Percentiles rank a stretch among this genome's conserved stretches.
Conservation (phyloP, 2,888 invertebrate species). For the Toxonevra muliebris region DNA sequence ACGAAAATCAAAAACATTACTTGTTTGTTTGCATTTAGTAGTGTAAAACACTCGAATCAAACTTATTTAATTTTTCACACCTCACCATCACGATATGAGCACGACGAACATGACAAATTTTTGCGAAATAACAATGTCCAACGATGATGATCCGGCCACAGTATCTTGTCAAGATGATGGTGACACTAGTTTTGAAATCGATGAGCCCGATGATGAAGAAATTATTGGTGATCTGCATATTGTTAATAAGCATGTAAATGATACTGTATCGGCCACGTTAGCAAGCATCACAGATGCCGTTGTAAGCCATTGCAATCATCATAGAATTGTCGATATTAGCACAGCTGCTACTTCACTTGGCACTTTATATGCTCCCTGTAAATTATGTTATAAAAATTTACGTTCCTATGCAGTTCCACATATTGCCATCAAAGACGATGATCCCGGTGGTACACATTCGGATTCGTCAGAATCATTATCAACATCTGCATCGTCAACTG, state of each 20-base stretch:
- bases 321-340: neutral
- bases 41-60: too few relatives aligned
- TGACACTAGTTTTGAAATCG: constrained; percentile 58
- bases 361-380: too few relatives aligned
- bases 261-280: neutral
- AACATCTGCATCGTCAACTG: constrained; percentile 34
- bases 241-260: neutral
- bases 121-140: constrained; percentile 12
- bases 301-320: neutral
- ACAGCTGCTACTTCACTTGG: neutral
- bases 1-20: too few relatives aligned
- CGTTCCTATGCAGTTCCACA: constrained; percentile 40
- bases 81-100: neutral
- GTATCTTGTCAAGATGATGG: constrained; percentile 41
- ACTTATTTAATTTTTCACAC: too few relatives aligned
- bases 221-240: constrained; percentile 31
- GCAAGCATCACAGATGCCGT: neutral
- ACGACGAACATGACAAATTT: constrained; percentile 2
- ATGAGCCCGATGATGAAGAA: constrained; percentile 50
- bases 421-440: constrained; percentile 46
- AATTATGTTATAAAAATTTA: constrained; percentile 31
- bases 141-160: constrained; percentile 20
- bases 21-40: neutral
- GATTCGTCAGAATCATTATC: too few relatives aligned
- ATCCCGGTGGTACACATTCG: constrained; percentile 30